These are phyloP conservation scores for Agrotis clavis DNA, from an alignment of 2,888 invertebrate species.

Conservation along the genomic window DNA sequence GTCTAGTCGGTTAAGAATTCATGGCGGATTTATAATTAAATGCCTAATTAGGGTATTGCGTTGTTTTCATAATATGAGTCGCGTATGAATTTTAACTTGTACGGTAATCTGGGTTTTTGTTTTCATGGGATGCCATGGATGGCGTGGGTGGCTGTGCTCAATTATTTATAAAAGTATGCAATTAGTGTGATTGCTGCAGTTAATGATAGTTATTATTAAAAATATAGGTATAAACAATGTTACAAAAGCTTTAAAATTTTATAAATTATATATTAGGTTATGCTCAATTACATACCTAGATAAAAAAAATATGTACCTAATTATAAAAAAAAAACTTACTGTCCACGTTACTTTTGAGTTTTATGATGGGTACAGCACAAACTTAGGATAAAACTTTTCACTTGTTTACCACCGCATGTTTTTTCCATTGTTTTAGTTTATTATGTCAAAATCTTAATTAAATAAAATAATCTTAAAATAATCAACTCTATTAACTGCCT, in stretches of 20 bases:
- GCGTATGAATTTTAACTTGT: constrained; percentile 80
- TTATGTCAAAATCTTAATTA: too few relatives aligned
- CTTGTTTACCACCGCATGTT: neutral
- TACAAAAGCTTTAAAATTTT: neutral
- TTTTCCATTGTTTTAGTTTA: neutral
- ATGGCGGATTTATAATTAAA: constrained; percentile 90
- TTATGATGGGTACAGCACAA: neutral
- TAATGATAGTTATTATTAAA: neutral
- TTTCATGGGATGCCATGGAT: constrained; percentile 56
- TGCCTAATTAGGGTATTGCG: constrained; percentile 87
- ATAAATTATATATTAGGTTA: too few relatives aligned
- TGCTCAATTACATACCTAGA: too few relatives aligned
- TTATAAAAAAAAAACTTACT: constrained; percentile 7
- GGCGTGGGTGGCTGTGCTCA: constrained; percentile 16
- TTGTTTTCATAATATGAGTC: constrained; percentile 79
- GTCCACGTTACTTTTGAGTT: neutral
- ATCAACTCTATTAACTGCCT: neutral
- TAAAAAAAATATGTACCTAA: neutral
- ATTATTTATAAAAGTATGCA: constrained; percentile 52
- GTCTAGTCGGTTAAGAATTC: constrained; percentile 90
- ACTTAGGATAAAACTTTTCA: neutral
- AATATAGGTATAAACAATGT: neutral
- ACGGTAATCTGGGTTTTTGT: constrained; percentile 67
- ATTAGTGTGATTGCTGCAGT: constrained; percentile 30
- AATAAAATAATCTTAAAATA: neutral